A percentile compares a stretch with the other conserved stretches of the same genome.
These are phyloP conservation scores for Columba janthina DNA, from an alignment of 2,113 vertebrate species.

Conservation along the genomic window DNA sequence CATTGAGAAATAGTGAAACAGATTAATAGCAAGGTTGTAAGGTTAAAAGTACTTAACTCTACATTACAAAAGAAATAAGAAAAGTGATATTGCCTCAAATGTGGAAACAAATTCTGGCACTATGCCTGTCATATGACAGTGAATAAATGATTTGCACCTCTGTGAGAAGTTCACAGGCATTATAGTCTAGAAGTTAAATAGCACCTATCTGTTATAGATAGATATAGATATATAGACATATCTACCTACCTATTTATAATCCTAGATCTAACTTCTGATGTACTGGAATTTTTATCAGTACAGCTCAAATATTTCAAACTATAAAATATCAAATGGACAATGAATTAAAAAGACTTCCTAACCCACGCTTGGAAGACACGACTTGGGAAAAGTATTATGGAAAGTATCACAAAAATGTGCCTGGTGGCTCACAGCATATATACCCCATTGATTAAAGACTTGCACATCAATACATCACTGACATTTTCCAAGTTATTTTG, in stretches of 20 bases:
- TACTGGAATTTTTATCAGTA: constrained; percentile 1
- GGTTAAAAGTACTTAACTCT: constrained; percentile 71
- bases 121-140: constrained; percentile 53
- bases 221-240: background rate
- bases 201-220: constrained; percentile 5
- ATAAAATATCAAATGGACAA: constrained; percentile 22
- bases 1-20: constrained; percentile 74
- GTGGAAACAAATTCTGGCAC: constrained; percentile 74
- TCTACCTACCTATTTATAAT: constrained; percentile 7
- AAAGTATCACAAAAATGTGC: background rate
- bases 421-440: background rate
- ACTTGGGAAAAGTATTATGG: background rate
- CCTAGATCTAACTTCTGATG: background rate
- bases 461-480: background rate
- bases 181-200: constrained; percentile 43
- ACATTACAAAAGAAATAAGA: constrained; percentile 73
- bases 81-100: constrained; percentile 53
- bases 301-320: constrained; percentile 7
- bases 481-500: background rate
- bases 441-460: background rate
- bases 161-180: constrained; percentile 51
- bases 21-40: constrained; percentile 63
- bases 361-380: constrained; percentile 8
- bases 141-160: constrained; percentile 53
- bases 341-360: background rate